Percentiles rank a stretch among this genome's conserved stretches.
These are phyloP conservation scores for Mastomys natalensis DNA, from an alignment of 2,113 vertebrate species.

Conservation along the genomic window DNA sequence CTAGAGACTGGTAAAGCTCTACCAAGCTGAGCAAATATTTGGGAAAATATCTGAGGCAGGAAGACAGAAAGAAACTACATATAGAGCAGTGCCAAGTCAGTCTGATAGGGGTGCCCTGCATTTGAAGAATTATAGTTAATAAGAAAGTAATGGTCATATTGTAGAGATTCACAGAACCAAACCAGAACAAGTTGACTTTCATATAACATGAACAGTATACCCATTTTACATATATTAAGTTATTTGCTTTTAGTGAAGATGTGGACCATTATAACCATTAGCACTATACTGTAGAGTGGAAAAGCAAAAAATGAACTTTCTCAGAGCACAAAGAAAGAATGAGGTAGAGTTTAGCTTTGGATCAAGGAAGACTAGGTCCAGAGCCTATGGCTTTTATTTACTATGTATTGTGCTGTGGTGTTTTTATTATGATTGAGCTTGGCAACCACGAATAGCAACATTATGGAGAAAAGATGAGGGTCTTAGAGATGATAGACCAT, in stretches of 20 bases:
- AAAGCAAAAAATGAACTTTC: not conserved
- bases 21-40: slow-evolving; percentile 2
- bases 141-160: not conserved
- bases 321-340: not conserved
- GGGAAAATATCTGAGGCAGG: not conserved
- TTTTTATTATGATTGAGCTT: not conserved
- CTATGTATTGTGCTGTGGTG: not conserved
- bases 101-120: not conserved
- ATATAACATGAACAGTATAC: rapidly evolving
- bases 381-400: not conserved
- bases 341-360: not conserved
- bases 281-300: not conserved
- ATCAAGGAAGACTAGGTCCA: not conserved
- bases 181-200: not conserved
- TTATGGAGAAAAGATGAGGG: not conserved
- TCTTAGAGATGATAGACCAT: not conserved
- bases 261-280: not conserved
- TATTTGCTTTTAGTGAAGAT: not conserved
- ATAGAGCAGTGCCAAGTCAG: not conserved
- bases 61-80: not conserved
- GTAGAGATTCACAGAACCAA: not conserved
- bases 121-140: not conserved
- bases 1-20: not conserved
- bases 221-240: not conserved
- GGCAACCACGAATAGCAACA: not conserved